phyloP scores from a whole-genome alignment of 2,113 vertebrate species.

The Cheirogaleus medius region DNA sequence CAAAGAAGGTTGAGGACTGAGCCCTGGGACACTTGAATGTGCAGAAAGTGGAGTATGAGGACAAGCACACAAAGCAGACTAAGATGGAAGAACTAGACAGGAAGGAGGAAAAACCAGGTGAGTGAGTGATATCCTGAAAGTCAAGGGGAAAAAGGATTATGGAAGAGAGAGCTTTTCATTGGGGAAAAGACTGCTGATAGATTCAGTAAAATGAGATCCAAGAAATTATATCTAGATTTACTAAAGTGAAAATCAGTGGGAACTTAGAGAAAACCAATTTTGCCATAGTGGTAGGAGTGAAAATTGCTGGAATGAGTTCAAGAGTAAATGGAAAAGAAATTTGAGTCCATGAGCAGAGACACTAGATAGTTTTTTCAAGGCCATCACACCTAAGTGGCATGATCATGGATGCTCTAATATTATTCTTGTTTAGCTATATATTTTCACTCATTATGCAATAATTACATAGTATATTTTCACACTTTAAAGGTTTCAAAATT shows the following conservation, averaged over 20 bases:
- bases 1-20: too few relatives aligned
- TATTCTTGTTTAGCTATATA: neutral
- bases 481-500: neutral
- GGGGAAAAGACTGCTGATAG: neutral
- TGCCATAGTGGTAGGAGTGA: neutral
- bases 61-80: too few relatives aligned
- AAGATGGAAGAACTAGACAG: neutral
- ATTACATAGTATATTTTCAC: neutral
- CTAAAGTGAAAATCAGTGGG: neutral
- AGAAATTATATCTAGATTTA: neutral
- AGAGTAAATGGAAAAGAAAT: neutral
- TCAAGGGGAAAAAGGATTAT: neutral
- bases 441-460: neutral
- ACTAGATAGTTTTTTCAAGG: neutral
- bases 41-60: too few relatives aligned
- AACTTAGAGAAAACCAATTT: neutral
- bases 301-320: neutral
- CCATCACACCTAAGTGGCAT: neutral
- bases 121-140: neutral
- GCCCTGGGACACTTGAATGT: too few relatives aligned
- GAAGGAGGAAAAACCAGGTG: neutral
- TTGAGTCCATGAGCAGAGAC: neutral
- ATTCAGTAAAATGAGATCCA: neutral
- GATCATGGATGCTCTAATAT: neutral
- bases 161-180: neutral